phyloP scores from a whole-genome alignment of 2,888 invertebrate genomes.

The Lycocerus yunnanus region DNA sequence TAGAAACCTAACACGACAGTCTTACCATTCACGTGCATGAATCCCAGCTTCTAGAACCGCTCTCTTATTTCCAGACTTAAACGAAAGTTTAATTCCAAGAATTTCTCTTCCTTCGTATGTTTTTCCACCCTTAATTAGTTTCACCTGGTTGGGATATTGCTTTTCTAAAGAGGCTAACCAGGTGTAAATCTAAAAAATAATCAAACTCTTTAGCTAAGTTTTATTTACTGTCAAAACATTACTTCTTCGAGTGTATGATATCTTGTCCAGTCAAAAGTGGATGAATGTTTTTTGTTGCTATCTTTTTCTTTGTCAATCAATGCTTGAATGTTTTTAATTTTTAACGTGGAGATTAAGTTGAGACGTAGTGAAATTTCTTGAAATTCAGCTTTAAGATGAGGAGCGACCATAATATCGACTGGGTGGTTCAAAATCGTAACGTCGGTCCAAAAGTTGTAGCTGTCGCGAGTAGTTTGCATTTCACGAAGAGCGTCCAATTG shows the following conservation, averaged over 20 bases:
- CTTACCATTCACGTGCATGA: constrained; percentile 52
- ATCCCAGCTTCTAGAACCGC: constrained; percentile 67
- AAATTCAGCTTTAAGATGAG: constrained; percentile 54
- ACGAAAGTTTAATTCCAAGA: constrained; percentile 60
- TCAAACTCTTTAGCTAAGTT: neutral
- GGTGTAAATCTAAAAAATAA: neutral
- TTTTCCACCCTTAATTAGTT: constrained; percentile 59
- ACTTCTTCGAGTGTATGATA: constrained; percentile 63
- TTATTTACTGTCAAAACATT: constrained; percentile 25
- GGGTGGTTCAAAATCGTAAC: constrained; percentile 49
- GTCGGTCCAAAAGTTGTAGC: constrained; percentile 54
- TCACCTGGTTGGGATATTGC: constrained; percentile 58
- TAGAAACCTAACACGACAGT: neutral
- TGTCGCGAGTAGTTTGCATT: neutral
- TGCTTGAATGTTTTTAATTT: constrained; percentile 65
- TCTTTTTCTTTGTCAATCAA: constrained; percentile 54
- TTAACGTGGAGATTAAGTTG: constrained; percentile 53
- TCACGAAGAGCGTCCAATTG: constrained; percentile 2
- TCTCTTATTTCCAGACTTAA: constrained; percentile 56
- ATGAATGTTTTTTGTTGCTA: constrained; percentile 12
- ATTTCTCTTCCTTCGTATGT: constrained; percentile 65
- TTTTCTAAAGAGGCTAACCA: constrained; percentile 61
- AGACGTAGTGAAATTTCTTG: constrained; percentile 50
- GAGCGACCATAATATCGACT: constrained; percentile 61
- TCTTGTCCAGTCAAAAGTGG: constrained; percentile 61